A percentile compares a stretch with the other conserved stretches of the same genome.
Evolutionary conservation across 2,797 vertebrate species (phyloP).

Genomic region (Acridotheres tristis): DNA sequence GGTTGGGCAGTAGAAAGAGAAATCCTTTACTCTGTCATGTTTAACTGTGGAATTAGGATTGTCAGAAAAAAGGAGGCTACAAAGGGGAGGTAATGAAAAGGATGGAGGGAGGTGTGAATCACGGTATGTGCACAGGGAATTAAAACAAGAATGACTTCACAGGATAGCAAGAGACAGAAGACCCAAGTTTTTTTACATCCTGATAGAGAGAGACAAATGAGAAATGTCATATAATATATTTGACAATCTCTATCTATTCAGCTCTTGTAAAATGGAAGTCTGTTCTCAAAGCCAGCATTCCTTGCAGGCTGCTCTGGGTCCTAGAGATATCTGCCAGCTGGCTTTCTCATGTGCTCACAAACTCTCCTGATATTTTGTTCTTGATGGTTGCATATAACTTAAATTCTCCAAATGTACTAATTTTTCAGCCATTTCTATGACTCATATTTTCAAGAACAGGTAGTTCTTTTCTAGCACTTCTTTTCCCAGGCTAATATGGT

Average conservation of each 20-base stretch:
- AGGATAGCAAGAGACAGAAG: neutral
- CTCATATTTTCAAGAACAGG: neutral
- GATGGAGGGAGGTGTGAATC: neutral
- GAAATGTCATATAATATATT: neutral
- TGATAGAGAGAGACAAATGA: neutral
- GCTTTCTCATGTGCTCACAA: neutral
- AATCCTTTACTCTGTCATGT: conserved; percentile 44
- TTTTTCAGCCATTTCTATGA: neutral
- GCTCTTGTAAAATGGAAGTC: neutral
- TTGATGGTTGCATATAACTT: neutral
- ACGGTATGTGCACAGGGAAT: neutral
- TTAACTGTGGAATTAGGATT: conserved; percentile 45
- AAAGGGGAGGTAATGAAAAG: neutral
- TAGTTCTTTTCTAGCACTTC: neutral
- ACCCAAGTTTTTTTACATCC: neutral
- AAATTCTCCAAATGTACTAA: neutral
- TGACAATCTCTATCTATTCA: neutral
- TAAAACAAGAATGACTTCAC: neutral
- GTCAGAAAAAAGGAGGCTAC: conserved; percentile 30
- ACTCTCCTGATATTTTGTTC: neutral
- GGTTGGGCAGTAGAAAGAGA: conserved; percentile 48
- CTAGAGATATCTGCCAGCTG: neutral
- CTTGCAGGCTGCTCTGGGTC: neutral
- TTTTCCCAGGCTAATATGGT: neutral
- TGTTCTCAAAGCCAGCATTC: neutral